Percentiles rank a stretch among this genome's conserved stretches.
These are phyloP conservation scores for Tangara arthus DNA, from an alignment of 2,797 vertebrate genomes.

Conservation along the genomic window DNA sequence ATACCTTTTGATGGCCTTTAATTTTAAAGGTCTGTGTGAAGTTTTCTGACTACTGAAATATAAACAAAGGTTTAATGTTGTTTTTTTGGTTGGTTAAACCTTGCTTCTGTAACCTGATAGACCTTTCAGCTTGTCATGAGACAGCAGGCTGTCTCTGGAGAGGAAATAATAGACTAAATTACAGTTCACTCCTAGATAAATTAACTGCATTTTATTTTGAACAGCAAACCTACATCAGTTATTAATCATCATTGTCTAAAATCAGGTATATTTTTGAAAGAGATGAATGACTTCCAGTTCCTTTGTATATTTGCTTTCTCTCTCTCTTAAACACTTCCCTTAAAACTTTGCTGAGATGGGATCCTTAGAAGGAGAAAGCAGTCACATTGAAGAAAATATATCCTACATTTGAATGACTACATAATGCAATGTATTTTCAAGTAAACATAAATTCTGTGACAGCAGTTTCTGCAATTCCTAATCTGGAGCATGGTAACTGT, in stretches of 20 bases:
- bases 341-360: not conserved
- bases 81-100: not conserved
- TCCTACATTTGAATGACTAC: not conserved
- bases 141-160: not conserved
- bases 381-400: not conserved
- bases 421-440: not conserved
- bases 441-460: not conserved
- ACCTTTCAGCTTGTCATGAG: not conserved
- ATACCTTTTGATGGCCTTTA: not conserved
- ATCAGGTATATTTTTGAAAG: not conserved
- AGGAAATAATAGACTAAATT: not conserved
- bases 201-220: not conserved
- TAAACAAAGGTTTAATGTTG: not conserved
- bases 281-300: not conserved
- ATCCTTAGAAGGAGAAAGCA: not conserved
- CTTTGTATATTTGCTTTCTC: not conserved
- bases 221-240: not conserved
- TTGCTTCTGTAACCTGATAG: not conserved
- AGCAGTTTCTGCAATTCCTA: not conserved
- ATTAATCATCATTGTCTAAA: not conserved
- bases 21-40: conserved; percentile 5
- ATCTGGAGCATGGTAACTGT: not conserved
- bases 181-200: not conserved
- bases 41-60: not conserved
- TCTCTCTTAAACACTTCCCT: not conserved